These are phyloP conservation scores for Acleris laterana DNA, from an alignment of 2,888 invertebrate genomes.

Conservation along the genomic window DNA sequence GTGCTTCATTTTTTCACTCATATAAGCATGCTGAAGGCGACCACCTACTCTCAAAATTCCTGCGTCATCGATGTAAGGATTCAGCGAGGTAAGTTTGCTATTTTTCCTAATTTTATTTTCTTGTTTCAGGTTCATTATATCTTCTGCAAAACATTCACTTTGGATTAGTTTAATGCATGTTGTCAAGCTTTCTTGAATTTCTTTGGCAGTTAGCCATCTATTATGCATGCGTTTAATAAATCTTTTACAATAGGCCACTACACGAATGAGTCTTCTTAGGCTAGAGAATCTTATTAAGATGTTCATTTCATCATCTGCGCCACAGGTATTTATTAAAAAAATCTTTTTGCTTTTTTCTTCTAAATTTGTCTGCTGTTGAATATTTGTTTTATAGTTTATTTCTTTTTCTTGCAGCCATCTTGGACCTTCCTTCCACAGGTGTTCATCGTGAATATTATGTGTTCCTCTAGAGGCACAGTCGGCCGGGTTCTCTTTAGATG, in stretches of 20 bases:
- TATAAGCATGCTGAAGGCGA: not conserved
- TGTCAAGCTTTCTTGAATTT: not conserved
- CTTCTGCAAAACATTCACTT: not conserved
- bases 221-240: too few species aligned
- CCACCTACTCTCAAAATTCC: not conserved
- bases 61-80: not conserved
- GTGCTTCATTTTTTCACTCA: not conserved
- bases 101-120: not conserved
- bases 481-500: not conserved
- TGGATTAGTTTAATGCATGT: not conserved
- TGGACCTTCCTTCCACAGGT: constrained; percentile 5
- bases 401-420: constrained; percentile 1
- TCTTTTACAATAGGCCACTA: not conserved
- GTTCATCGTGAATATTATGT: not conserved
- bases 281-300: not conserved
- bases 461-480: constrained; percentile 1
- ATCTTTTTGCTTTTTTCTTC: not conserved
- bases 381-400: constrained; percentile 1
- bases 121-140: not conserved
- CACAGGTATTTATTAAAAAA: constrained; percentile 1
- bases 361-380: not conserved
- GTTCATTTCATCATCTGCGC: not conserved
- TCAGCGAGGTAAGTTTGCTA: not conserved
- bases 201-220: not conserved
- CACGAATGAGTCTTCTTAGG: not conserved